Evolutionary conservation across 2,888 invertebrate genomes (phyloP).

Genomic region (Strigamia crassipes): DNA sequence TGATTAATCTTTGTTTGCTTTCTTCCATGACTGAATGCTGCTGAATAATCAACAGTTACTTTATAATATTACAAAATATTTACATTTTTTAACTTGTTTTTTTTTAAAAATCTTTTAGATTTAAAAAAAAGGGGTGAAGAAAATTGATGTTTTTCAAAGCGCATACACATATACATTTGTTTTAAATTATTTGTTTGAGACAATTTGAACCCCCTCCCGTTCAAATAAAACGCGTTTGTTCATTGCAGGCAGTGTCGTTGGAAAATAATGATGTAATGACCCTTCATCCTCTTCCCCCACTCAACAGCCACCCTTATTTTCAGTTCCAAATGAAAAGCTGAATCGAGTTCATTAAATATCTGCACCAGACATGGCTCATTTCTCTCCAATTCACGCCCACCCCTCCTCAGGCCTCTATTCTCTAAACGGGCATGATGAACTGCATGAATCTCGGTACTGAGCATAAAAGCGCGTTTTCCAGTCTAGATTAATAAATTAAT

Average conservation of each 20-base stretch:
- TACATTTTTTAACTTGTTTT: not conserved
- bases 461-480: slow-evolving; percentile 42
- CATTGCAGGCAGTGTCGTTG: slow-evolving; percentile 31
- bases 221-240: slow-evolving; percentile 35
- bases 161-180: not conserved
- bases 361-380: slow-evolving; percentile 40
- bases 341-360: slow-evolving; percentile 42
- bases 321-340: slow-evolving; percentile 42
- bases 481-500: slow-evolving; percentile 38
- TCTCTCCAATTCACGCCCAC: slow-evolving; percentile 42
- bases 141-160: not conserved
- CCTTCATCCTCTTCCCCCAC: slow-evolving; percentile 42
- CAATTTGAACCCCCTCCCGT: slow-evolving; percentile 23
- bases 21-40: not conserved
- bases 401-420: slow-evolving; percentile 38
- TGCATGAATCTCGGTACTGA: slow-evolving; percentile 36
- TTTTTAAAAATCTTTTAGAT: not conserved
- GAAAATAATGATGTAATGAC: slow-evolving; percentile 42
- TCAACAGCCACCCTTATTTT: slow-evolving; percentile 38
- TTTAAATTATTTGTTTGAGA: slow-evolving; percentile 25
- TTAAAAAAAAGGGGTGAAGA: not conserved
- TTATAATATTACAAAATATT: not conserved
- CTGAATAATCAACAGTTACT: slow-evolving; percentile 18
- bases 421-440: slow-evolving; percentile 42
- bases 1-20: slow-evolving; percentile 39